phyloP scores from a whole-genome alignment of 1,140 invertebrate genomes.

The Achroia grisella region DNA sequence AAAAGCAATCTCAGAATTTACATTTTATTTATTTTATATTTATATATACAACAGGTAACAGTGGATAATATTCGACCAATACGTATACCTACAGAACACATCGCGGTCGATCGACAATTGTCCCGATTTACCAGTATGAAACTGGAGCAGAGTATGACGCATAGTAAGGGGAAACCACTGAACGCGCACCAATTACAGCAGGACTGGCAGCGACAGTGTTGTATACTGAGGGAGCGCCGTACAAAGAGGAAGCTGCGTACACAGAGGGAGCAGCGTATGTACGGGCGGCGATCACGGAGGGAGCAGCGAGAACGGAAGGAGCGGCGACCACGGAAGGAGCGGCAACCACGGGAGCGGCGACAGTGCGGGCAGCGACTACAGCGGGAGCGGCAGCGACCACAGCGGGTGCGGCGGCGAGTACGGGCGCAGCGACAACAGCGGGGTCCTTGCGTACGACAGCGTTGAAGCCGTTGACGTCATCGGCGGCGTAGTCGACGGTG shows the following conservation, averaged over 20 bases:
- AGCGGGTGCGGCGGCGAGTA: slow-evolving; percentile 16
- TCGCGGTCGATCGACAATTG: not conserved
- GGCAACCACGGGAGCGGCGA: slow-evolving; percentile 16
- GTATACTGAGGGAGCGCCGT: slow-evolving; percentile 9
- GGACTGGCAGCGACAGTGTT: not conserved
- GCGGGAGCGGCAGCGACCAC: slow-evolving; percentile 7
- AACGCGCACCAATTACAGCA: not conserved
- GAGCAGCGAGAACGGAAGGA: not conserved
- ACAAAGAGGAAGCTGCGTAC: slow-evolving; percentile 12
- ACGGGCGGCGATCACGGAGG: not conserved
- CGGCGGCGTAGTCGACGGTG: slow-evolving; percentile 67
- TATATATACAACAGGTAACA: no score
- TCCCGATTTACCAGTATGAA: slow-evolving; percentile 28
- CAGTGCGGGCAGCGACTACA: slow-evolving; percentile 15
- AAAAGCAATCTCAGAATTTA: no score
- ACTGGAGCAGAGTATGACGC: slow-evolving; percentile 4
- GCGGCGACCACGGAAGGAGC: slow-evolving; percentile 9
- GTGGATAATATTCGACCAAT: no score
- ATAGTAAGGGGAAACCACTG: not conserved
- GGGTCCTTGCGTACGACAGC: slow-evolving; percentile 63
- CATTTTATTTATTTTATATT: no score
- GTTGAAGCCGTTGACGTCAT: slow-evolving; percentile 69
- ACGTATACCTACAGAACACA: no score
- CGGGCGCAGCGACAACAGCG: slow-evolving; percentile 23
- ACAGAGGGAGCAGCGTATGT: slow-evolving; percentile 2